Evolutionary conservation across 2,888 invertebrate genomes (phyloP).

Genomic region (Diadegma fenestrale): DNA sequence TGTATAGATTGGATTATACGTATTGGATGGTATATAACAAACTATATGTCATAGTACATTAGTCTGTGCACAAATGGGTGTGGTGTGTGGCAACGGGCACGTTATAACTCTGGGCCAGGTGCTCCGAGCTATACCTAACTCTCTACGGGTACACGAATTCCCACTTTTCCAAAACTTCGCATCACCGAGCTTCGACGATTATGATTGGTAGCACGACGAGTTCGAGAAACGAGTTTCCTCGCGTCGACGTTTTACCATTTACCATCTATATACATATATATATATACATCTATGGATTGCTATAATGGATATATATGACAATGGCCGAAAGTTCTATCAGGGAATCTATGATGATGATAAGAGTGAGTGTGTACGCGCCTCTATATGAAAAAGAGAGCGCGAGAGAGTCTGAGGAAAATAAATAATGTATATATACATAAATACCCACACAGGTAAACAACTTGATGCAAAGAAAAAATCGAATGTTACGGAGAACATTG

Average conservation of each 20-base stretch:
- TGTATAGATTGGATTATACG: constrained; percentile 10
- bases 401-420: neutral
- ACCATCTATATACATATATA: neutral
- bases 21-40: constrained; percentile 27
- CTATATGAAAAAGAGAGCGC: neutral
- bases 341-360: constrained; percentile 19
- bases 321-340: constrained; percentile 23
- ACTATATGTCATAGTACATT: constrained; percentile 41
- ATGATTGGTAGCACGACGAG: constrained; percentile 58
- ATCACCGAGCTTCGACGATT: constrained; percentile 57
- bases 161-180: constrained; percentile 58
- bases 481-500: neutral
- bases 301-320: constrained; percentile 38
- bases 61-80: constrained; percentile 1
- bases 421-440: neutral
- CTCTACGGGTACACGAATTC: constrained; percentile 53
- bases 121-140: constrained; percentile 47
- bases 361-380: neutral
- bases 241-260: constrained; percentile 41
- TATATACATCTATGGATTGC: neutral
- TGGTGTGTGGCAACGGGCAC: constrained; percentile 33
- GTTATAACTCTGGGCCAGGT: constrained; percentile 55
- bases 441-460: constrained; percentile 1
- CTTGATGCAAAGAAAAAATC: neutral
- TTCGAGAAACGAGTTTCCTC: constrained; percentile 43